Base-by-base conservation (phyloP, 2,797 vertebrate species). In the Apodemus agrarius region DNA sequence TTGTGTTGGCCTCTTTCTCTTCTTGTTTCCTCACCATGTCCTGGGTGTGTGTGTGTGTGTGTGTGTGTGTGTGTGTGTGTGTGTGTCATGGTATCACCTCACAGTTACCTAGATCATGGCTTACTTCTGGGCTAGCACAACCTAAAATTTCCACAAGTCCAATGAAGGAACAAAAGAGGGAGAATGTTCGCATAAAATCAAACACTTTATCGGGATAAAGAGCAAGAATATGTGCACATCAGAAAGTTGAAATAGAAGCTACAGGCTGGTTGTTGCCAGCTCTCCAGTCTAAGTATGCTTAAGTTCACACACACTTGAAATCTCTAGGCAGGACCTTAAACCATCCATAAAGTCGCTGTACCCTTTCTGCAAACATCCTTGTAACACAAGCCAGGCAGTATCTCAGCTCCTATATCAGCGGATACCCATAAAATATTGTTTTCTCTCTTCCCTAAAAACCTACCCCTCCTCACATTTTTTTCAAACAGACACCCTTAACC, bases 51-150 rank as follows among this genome's bases (percentile, higher is more conserved):
- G n/a, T n/a, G n/a, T n/a, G n/a, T n/a, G n/a, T n/a, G n/a, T n/a
- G n/a, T n/a, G n/a, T n/a, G n/a, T n/a, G n/a, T n/a, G n/a, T n/a
- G n/a, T n/a, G n/a, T n/a, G n/a, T n/a, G n/a, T n/a, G n/a, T n/a
- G n/a, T n/a, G n/a, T n/a, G n/a, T 82, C 34, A 19, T 40, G 34
- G 13, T 11, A 57, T 40, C 37, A 13, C 17, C 43, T 81, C 89
- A 29, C 46, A 26, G 0, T 78, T 65, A 4, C 24, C 37, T 29
- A 54, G 14, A 43, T 74, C 40, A 1, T 0, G 0, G 29, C 34
- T 46, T 2, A 12, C 57, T 76, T 93, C 52, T 46, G 9, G 21
- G 19, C 11, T 9, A 81, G 29, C 3, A 75, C 6, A 61, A 52
- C 12, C 54, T 61, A 78, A 86, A 83, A 91, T 17, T 22, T 22